Conservation (phyloP, 2,113 vertebrate genomes). For the Rhynchomys soricoides region DNA sequence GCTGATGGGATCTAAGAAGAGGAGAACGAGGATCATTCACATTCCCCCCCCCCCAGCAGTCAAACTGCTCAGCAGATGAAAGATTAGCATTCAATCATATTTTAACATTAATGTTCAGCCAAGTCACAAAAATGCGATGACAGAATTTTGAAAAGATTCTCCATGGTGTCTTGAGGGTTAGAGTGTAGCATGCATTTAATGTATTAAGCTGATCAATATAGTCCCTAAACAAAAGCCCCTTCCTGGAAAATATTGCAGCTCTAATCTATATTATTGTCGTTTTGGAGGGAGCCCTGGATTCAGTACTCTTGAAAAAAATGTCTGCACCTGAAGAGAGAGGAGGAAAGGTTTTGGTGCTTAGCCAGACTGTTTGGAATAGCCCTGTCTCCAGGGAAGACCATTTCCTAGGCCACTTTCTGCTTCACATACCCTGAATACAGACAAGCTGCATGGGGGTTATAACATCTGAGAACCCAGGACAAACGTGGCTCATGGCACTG, state of each 20-base stretch:
- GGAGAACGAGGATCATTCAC: neutral
- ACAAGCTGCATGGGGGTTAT: neutral
- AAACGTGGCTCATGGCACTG: conserved; percentile 18
- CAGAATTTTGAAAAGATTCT: neutral
- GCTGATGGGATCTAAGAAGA: neutral
- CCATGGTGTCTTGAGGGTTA: neutral
- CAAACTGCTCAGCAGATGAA: neutral
- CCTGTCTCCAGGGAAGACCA: neutral
- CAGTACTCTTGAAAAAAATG: neutral
- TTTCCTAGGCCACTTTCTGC: neutral
- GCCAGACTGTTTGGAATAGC: too few relatives aligned
- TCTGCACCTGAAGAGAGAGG: neutral
- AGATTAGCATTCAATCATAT: neutral
- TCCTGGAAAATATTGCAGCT: neutral
- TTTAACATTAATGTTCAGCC: conserved; percentile 25
- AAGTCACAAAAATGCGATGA: neutral
- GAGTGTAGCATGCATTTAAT: neutral
- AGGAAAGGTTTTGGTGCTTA: fast-evolving
- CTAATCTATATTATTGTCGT: neutral
- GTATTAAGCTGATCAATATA: conserved; percentile 3
- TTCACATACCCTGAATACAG: neutral
- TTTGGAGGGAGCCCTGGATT: fast-evolving
- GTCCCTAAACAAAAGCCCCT: neutral
- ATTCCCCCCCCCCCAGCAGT: neutral
- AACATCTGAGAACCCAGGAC: neutral